Evolutionary conservation across 92 coral and sea anemone genomes (phyloP).

Genomic region (Pocillopora meandrina): DNA sequence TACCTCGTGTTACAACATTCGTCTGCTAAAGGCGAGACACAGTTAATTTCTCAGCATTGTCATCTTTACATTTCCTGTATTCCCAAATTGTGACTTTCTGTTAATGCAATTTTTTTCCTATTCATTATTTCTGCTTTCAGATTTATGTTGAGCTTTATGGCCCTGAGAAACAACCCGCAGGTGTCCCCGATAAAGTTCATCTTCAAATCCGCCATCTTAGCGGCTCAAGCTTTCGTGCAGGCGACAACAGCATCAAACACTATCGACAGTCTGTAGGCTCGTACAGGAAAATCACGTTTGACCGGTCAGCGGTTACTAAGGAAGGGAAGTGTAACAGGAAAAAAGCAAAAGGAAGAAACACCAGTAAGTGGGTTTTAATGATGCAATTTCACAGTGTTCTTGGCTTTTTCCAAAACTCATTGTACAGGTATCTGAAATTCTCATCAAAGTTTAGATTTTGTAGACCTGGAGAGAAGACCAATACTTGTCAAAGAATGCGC

Average conservation of each 20-base stretch:
- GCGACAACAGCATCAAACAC: not conserved
- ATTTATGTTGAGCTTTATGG: slow-evolving; percentile 11
- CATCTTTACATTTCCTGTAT: too few species aligned
- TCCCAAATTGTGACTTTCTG: not conserved
- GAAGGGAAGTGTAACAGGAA: not conserved
- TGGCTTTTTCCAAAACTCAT: not conserved
- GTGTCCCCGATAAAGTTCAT: not conserved
- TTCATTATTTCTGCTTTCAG: not conserved
- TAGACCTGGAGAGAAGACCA: too few species aligned
- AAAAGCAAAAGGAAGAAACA: not conserved
- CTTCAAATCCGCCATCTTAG: slow-evolving; percentile 2
- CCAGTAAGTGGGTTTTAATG: not conserved
- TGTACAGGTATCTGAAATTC: too few species aligned
- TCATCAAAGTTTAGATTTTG: too few species aligned
- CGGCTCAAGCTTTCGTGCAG: slow-evolving; percentile 1
- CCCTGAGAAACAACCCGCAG: not conserved
- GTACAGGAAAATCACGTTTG: slow-evolving; percentile 7
- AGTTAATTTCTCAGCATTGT: not conserved
- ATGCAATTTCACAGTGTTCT: too few species aligned
- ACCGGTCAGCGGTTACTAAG: slow-evolving; percentile 5
- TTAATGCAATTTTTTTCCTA: not conserved
- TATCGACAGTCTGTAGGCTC: slow-evolving; percentile 12
- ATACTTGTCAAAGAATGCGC: too few species aligned
- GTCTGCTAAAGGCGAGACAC: not conserved
- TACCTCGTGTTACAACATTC: slow-evolving; percentile 6